Percentiles rank a stretch among this genome's conserved stretches.
These are phyloP conservation scores for Silurus lanzhouensis DNA, from an alignment of 2,797 vertebrate genomes.

Conservation along the genomic window DNA sequence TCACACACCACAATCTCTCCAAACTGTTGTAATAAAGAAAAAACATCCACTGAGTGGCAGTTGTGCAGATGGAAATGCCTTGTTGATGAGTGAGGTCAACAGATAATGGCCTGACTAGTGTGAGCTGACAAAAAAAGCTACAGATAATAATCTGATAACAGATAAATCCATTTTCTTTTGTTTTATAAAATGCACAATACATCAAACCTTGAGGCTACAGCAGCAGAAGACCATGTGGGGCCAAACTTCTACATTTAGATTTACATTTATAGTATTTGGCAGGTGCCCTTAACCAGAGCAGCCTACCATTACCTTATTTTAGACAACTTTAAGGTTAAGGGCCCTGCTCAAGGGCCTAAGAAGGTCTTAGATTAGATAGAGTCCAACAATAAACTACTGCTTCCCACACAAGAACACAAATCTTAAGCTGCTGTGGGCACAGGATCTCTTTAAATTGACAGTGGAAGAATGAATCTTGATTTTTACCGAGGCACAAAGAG, in stretches of 20 bases:
- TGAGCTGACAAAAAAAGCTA: not conserved
- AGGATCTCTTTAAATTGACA: not conserved
- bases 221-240: too few relatives aligned
- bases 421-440: not conserved
- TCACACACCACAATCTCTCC: not conserved
- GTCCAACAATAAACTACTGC: too few relatives aligned
- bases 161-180: too few relatives aligned
- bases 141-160: not conserved
- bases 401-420: not conserved
- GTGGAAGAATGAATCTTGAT: not conserved
- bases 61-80: not conserved
- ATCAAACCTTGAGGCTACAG: not conserved
- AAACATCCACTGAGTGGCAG: not conserved
- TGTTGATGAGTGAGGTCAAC: not conserved
- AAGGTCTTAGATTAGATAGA: too few relatives aligned
- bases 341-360: too few relatives aligned
- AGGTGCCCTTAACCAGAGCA: too few relatives aligned
- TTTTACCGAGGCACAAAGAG: not conserved
- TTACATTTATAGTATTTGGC: too few relatives aligned
- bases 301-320: too few relatives aligned
- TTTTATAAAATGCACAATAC: not conserved
- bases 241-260: too few relatives aligned
- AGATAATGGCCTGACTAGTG: not conserved
- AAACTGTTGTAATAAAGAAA: not conserved
- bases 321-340: too few relatives aligned